A percentile compares a stretch with the other conserved stretches of the same genome.
These are phyloP conservation scores for Alloplasta piceator DNA, from an alignment of 2,888 invertebrate species.

Conservation along the genomic window DNA sequence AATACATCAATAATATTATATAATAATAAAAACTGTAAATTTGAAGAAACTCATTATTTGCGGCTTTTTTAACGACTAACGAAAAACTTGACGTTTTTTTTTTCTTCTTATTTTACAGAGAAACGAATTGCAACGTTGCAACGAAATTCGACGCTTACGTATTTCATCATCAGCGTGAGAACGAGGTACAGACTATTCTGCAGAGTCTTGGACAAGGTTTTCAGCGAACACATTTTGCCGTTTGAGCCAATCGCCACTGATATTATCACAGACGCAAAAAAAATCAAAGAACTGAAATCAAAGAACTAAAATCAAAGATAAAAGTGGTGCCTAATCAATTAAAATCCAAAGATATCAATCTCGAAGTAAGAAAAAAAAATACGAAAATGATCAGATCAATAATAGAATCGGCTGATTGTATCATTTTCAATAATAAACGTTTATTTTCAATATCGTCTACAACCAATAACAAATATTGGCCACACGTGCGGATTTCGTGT, in stretches of 20 bases:
- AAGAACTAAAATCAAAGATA: neutral
- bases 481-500: slow-evolving; percentile 28
- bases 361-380: neutral
- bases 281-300: slow-evolving; percentile 63
- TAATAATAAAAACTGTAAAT: no score
- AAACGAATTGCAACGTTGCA: slow-evolving; percentile 84
- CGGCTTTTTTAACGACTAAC: no score
- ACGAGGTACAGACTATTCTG: slow-evolving; percentile 83
- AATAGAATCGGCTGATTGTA: slow-evolving; percentile 28
- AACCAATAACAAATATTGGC: slow-evolving; percentile 71
- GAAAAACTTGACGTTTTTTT: neutral
- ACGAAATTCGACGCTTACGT: slow-evolving; percentile 84
- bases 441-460: slow-evolving; percentile 71
- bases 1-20: no score
- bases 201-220: slow-evolving; percentile 85
- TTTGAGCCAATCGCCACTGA: slow-evolving; percentile 73
- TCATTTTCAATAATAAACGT: slow-evolving; percentile 74
- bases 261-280: slow-evolving; percentile 49
- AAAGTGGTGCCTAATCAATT: slow-evolving; percentile 41
- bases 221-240: slow-evolving; percentile 84
- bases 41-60: no score
- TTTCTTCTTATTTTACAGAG: slow-evolving; percentile 76
- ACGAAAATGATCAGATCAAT: neutral
- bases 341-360: slow-evolving; percentile 2
- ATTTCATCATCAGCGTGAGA: slow-evolving; percentile 82